Evolutionary conservation across 2,888 invertebrate species (phyloP).

Genomic region (Lasioglossum calceatum): DNA sequence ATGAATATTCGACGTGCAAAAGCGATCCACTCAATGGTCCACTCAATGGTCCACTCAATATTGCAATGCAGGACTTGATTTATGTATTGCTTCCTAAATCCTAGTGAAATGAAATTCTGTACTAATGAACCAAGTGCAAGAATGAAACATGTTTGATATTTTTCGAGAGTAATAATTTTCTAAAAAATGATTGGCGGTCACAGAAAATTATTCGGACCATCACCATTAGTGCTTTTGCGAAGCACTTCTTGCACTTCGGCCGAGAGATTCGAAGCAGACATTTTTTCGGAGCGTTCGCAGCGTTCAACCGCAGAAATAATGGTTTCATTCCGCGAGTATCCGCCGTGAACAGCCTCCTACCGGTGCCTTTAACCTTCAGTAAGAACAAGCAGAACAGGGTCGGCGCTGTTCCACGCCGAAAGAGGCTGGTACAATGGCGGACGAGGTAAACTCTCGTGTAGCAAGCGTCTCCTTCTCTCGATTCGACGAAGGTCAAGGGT

Average conservation of each 20-base stretch:
- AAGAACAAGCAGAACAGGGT: conserved; percentile 54
- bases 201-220: too few species aligned
- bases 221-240: not conserved
- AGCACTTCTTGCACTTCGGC: not conserved
- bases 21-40: not conserved
- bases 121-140: too few species aligned
- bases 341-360: conserved; percentile 9
- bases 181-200: too few species aligned
- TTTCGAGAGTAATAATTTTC: too few species aligned
- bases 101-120: too few species aligned
- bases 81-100: too few species aligned
- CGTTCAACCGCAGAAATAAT: conserved; percentile 15
- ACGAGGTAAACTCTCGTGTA: conserved; percentile 40
- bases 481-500: conserved; percentile 62
- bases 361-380: conserved; percentile 50
- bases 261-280: not conserved
- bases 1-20: not conserved
- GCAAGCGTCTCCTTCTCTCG: conserved; percentile 37
- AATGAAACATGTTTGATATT: too few species aligned
- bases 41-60: not conserved
- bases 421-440: conserved; percentile 55
- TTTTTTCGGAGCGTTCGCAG: not conserved
- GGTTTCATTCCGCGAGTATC: not conserved
- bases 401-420: conserved; percentile 51
- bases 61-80: not conserved